Percentiles rank a stretch among this genome's conserved stretches.
These are phyloP conservation scores for Corbicula japonica DNA, from an alignment of 2,888 invertebrate genomes.

Conservation along the genomic window DNA sequence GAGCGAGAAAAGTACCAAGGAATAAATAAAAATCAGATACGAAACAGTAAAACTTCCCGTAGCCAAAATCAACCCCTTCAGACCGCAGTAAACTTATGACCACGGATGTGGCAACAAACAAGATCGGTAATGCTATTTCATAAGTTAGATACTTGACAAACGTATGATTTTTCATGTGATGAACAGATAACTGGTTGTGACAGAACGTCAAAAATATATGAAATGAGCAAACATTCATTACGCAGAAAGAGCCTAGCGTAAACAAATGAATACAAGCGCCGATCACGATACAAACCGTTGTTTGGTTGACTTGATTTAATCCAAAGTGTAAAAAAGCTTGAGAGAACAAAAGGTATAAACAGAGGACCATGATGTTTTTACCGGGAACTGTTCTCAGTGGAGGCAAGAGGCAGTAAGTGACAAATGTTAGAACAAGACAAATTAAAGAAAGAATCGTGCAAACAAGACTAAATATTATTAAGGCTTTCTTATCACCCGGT, in stretches of 20 bases:
- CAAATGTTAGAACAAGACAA: too few species aligned
- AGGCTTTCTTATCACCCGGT: too few species aligned
- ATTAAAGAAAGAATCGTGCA: too few species aligned
- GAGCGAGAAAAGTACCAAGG: constrained; percentile 62
- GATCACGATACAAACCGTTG: constrained; percentile 29
- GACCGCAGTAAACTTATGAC: constrained; percentile 3
- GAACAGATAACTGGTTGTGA: not conserved
- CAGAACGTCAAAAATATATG: constrained; percentile 65
- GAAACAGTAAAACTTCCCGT: constrained; percentile 45
- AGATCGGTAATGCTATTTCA: constrained; percentile 13
- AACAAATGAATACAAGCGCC: constrained; percentile 59
- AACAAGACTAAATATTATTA: too few species aligned
- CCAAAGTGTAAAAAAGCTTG: constrained; percentile 55
- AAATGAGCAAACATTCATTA: constrained; percentile 64
- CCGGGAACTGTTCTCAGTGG: constrained; percentile 66
- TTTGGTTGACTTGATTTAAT: not conserved
- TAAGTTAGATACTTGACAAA: constrained; percentile 15
- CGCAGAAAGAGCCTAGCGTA: constrained; percentile 63
- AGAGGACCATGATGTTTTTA: constrained; percentile 63
- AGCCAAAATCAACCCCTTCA: constrained; percentile 34
- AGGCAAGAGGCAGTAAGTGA: constrained; percentile 59
- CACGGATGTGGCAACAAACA: constrained; percentile 26
- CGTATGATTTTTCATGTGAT: not conserved
- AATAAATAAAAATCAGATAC: constrained; percentile 32
- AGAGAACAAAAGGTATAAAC: constrained; percentile 52